Conservation (phyloP, 2,888 invertebrate genomes). For the Archips xylosteana region DNA sequence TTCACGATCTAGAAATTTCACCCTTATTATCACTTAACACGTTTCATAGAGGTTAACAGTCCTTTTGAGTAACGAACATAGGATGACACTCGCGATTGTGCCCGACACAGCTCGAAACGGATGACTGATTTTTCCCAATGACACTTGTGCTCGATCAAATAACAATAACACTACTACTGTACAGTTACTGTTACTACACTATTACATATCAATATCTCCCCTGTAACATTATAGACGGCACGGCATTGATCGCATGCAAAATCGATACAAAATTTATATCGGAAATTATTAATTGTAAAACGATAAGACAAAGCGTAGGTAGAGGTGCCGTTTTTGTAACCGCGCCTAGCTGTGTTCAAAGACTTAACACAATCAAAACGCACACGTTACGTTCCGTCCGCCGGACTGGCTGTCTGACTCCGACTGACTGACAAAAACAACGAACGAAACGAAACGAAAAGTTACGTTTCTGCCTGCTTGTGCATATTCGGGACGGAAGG, state of each 20-base stretch:
- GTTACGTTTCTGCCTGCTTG: conserved; percentile 17
- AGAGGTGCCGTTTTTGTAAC: conserved; percentile 58
- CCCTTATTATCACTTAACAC: conserved; percentile 49
- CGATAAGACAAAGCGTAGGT: conserved; percentile 66
- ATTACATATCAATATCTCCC: conserved; percentile 54
- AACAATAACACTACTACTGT: conserved; percentile 51
- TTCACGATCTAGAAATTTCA: conserved; percentile 49
- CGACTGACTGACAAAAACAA: conserved; percentile 17
- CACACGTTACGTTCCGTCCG: conserved; percentile 64
- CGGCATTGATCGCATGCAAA: conserved; percentile 53
- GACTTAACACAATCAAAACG: conserved; percentile 54
- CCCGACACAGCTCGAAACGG: conserved; percentile 69
- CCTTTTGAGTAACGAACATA: conserved; percentile 53
- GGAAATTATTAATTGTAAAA: conserved; percentile 27
- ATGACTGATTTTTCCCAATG: conserved; percentile 72
- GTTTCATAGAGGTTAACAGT: conserved; percentile 50
- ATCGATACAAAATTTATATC: conserved; percentile 61
- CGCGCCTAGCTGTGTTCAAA: conserved; percentile 54
- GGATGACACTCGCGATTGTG: conserved; percentile 57
- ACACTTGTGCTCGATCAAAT: conserved; percentile 67
- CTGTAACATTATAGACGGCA: conserved; percentile 46
- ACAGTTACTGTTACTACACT: not conserved
- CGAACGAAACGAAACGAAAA: conserved; percentile 6
- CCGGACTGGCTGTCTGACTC: conserved; percentile 40
- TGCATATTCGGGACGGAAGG: conserved; percentile 33